Evolutionary conservation across 2,113 vertebrate species (phyloP).

Genomic region (Nerophis ophidion): DNA sequence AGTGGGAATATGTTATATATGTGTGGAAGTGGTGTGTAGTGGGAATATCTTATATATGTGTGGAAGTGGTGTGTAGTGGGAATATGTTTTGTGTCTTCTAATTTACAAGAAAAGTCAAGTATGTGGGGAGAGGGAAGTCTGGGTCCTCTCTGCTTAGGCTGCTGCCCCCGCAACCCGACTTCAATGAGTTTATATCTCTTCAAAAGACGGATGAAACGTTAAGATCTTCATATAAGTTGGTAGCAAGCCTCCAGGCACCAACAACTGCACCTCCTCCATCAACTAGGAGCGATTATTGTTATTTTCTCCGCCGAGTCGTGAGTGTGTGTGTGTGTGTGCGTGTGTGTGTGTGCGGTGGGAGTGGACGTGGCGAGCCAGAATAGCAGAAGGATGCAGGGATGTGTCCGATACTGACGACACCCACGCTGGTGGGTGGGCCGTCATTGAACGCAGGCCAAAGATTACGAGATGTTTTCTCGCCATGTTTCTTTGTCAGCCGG

Average conservation of each 20-base stretch:
- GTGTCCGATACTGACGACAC: background rate
- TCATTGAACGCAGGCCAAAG: background rate
- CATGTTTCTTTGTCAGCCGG: background rate
- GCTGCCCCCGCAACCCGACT: no score
- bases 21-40: no score
- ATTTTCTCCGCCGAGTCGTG: background rate
- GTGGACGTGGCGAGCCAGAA: constrained; percentile 1
- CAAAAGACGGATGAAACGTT: no score
- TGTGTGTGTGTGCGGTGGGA: background rate
- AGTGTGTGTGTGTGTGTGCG: background rate
- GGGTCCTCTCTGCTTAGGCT: no score
- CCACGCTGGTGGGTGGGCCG: background rate
- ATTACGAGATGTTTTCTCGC: background rate
- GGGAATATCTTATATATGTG: no score
- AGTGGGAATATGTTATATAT: no score
- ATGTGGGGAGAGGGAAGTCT: no score
- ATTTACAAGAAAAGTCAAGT: no score
- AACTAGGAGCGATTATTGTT: background rate
- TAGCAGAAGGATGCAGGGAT: constrained; percentile 1
- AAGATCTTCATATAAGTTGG: background rate
- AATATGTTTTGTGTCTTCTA: no score
- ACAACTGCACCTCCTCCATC: background rate
- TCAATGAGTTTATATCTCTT: no score
- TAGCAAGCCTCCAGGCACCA: background rate
- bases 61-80: no score